Evolutionary conservation across 2,888 invertebrate genomes (phyloP), one percentile per base, ranked within the genome.

Genomic region (Schizotus pectinicornis): DNA sequence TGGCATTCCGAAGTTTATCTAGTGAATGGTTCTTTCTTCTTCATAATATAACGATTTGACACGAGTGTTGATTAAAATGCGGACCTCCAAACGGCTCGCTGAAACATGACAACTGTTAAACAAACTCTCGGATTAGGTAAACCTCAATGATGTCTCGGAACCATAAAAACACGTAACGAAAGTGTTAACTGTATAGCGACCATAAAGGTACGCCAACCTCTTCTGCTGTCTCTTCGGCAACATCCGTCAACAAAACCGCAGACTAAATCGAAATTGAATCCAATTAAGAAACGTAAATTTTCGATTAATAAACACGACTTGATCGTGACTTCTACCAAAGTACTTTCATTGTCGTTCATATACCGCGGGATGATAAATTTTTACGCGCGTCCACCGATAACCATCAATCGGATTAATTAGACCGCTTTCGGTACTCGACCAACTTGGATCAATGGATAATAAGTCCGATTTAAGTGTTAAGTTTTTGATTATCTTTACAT

Each of bases 401-500:
- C 14, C 37, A 7, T 7, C 6, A 9, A 7, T 37, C n/a, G 13
- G 14, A 39, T 39, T 39, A 14, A 14, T 39, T 39, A 13, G 9
- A 11, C 62, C 62, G 42, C 59, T 62, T 62, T 59, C 34, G 62
- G 62, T 38, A 9, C 7, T 36, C 37, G 31, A 38, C 45, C 55
- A 57, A 58, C 56, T 57, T 50, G 58, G 55, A 47, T 48, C 51
- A 49, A 48, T 42, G 53, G 49, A 58, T 60, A 59, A 60, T 59
- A 48, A 58, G 53, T 51, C 41, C 51, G 35, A 52, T 50, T 59
- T 43, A 51, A 61, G 62, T 66, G 62, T 64, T 63, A 62, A 66
- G 58, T 66, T 61, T 63, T 31, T 56, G 52, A 61, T 63, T 65
- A 63, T 62, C 62, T 63, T 51, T 45, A 62, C 54, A 57, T 58